A percentile compares a stretch with the other conserved stretches of the same genome.
These are phyloP conservation scores for Allobates femoralis DNA, from an alignment of 2,797 vertebrate genomes.

Conservation along the genomic window DNA sequence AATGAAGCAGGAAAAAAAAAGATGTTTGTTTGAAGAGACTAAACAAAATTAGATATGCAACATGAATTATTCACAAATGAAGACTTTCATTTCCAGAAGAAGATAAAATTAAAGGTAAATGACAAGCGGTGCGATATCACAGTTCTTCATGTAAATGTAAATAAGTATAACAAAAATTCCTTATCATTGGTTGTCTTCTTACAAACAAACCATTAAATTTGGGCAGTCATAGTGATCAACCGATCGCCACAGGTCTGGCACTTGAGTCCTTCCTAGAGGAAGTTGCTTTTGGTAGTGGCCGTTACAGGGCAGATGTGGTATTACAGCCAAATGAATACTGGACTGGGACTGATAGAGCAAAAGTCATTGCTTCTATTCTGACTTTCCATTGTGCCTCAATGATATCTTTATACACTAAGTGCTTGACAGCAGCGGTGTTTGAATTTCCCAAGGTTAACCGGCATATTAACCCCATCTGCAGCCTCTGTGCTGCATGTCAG, in stretches of 20 bases:
- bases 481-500: too few species aligned
- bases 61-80: slow-evolving; percentile 19
- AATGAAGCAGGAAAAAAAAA: slow-evolving; percentile 29
- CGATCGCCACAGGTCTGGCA: neutral
- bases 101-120: slow-evolving; percentile 12
- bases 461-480: too few species aligned
- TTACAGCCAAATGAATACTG: too few species aligned
- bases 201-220: neutral
- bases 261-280: neutral
- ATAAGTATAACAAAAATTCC: too few species aligned
- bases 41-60: neutral
- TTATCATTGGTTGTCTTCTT: neutral
- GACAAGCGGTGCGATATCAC: neutral
- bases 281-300: neutral
- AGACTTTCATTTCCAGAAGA: neutral
- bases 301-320: too few species aligned
- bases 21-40: slow-evolving; percentile 27
- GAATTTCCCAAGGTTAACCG: too few species aligned
- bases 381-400: too few species aligned
- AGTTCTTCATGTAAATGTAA: neutral
- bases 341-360: too few species aligned
- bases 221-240: neutral
- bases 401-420: too few species aligned
- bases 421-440: too few species aligned
- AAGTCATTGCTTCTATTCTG: too few species aligned